phyloP scores from a whole-genome alignment of 2,113 vertebrate species.

The Potamarius usumacintae region DNA sequence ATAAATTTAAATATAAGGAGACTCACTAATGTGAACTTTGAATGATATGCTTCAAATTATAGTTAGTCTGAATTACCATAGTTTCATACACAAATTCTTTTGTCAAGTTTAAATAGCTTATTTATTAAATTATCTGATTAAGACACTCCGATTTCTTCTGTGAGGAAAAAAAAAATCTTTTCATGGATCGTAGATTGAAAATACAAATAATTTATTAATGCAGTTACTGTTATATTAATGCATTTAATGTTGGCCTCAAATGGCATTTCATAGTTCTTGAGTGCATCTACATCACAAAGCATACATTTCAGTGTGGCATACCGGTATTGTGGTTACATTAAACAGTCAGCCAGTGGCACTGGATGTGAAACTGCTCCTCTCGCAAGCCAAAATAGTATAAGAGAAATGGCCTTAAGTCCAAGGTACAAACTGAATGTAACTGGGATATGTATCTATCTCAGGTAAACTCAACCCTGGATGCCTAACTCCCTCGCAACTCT shows the following conservation, averaged over 20 bases:
- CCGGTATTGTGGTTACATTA: neutral
- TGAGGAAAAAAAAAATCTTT: neutral
- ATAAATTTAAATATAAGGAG: neutral
- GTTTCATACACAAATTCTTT: neutral
- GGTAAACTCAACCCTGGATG: neutral
- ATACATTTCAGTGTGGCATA: neutral
- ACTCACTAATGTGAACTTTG: neutral
- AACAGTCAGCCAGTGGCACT: too few relatives aligned
- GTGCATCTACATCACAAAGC: neutral
- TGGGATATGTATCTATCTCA: too few relatives aligned
- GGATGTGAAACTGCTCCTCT: neutral
- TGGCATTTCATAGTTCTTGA: neutral
- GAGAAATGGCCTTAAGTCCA: neutral
- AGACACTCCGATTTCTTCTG: neutral
- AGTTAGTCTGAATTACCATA: too few relatives aligned
- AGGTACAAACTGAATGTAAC: neutral
- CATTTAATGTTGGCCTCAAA: neutral
- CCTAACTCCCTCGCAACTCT: neutral
- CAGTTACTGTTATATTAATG: too few relatives aligned
- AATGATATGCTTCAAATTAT: too few relatives aligned
- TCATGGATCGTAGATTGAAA: too few relatives aligned
- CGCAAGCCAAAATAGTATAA: neutral
- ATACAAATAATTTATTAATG: too few relatives aligned
- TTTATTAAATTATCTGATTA: neutral
- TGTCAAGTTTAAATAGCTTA: neutral